These are phyloP conservation scores for Acanthosepion pharaonis DNA, from an alignment of 2,888 invertebrate genomes.

Conservation along the genomic window DNA sequence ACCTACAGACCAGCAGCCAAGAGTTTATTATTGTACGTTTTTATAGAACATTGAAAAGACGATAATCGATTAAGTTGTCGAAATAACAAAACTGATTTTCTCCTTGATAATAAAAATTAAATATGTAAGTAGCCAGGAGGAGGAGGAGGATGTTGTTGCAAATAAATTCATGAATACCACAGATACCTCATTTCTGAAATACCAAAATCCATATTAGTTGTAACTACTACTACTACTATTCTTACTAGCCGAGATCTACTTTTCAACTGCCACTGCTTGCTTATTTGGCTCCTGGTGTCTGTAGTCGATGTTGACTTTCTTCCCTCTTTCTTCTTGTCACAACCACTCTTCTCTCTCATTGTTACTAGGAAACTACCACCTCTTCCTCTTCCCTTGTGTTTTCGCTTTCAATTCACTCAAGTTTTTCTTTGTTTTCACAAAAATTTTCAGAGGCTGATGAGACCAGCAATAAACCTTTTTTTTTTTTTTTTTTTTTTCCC, in stretches of 20 bases:
- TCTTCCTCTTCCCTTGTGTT: no score
- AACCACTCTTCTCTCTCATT: not conserved
- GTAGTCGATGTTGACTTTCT: not conserved
- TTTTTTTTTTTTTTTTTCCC: no score
- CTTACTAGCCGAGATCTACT: not conserved
- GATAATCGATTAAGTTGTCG: not conserved
- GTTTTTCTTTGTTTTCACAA: no score
- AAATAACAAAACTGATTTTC: constrained; percentile 23
- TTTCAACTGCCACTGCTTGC: not conserved
- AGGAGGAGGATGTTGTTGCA: not conserved
- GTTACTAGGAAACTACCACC: no score
- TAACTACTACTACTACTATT: not conserved
- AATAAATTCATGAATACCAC: not conserved
- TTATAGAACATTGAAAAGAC: not conserved
- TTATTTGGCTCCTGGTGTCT: not conserved
- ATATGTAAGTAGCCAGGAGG: not conserved
- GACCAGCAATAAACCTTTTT: no score
- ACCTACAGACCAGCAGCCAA: not conserved
- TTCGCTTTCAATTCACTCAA: no score
- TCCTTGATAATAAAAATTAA: not conserved
- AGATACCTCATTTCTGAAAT: not conserved
- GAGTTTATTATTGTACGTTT: not conserved
- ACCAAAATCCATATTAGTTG: not conserved
- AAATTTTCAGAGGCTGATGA: no score
- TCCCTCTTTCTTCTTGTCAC: not conserved